Percentiles rank a stretch among this genome's conserved stretches.
Evolutionary conservation across 1,140 invertebrate genomes (phyloP).

Genomic region (Anoplophora glabripennis): DNA sequence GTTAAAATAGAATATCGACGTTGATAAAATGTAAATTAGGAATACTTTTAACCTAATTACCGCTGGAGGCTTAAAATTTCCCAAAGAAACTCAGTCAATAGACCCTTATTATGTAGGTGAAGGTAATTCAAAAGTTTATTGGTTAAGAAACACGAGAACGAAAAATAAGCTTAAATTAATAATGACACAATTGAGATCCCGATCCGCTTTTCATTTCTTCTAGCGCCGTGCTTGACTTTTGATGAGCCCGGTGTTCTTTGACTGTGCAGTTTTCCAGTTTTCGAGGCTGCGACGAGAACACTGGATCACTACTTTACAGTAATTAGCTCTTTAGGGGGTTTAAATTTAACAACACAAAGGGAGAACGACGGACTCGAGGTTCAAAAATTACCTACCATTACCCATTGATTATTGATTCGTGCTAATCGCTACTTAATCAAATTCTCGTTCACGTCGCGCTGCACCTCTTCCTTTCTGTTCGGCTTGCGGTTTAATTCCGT

Average conservation of each 20-base stretch:
- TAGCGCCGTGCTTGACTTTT: constrained; percentile 1
- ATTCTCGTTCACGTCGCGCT: constrained; percentile 8
- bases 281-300: neutral
- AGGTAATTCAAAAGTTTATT: constrained; percentile 8
- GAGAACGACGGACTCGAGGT: neutral
- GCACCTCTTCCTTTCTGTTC: neutral
- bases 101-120: constrained; percentile 3
- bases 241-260: neutral
- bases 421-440: constrained; percentile 8
- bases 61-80: no score
- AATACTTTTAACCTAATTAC: no score
- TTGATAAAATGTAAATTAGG: no score
- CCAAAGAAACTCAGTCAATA: neutral
- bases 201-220: neutral
- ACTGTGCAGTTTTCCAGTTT: constrained; percentile 7
- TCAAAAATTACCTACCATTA: constrained; percentile 5
- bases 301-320: constrained; percentile 8
- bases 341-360: constrained; percentile 12
- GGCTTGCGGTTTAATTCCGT: neutral
- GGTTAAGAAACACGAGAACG: neutral
- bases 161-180: constrained; percentile 10
- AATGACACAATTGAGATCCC: constrained; percentile 7
- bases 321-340: constrained; percentile 11
- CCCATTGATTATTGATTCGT: constrained; percentile 8
- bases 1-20: no score